Evolutionary conservation across 2,113 vertebrate species (phyloP), one percentile per base, ranked within the genome.

Genomic region (Eidolon helvum): DNA sequence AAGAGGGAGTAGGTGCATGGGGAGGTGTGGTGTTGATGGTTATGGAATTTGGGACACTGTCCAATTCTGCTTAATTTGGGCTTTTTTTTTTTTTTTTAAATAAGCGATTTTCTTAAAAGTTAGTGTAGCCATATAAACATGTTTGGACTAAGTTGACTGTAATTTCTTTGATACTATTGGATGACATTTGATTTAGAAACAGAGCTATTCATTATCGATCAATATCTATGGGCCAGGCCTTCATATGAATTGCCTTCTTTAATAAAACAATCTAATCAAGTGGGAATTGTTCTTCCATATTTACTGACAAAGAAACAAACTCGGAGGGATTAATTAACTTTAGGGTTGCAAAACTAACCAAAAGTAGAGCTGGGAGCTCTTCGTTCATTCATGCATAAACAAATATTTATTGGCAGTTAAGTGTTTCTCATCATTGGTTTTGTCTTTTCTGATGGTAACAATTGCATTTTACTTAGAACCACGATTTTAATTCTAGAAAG

Each of bases 381-480:
- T 68, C 12, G 30, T 77, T 87, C 45, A 72, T 69, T 84, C n/a
- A 50, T 61, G 38, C 22, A 43, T 55, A 57, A 40, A 45, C 38
- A 74, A 66, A 63, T 94, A 85, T 50, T 82, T 97, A 21, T 57
- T 88, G 61, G 45, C 61, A 75, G 50, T 4, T 65, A 77, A 65
- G 15, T 90, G 57, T 33, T 95, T 97, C 84, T 74, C 43, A 74
- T 78, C 18, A 63, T 26, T 93, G 50, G 4, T 55, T 91, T 95
- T 80, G 35, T 45, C 57, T 90, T 38, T 84, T 88, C 79, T 5
- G 1, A 59, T 96, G 65, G 12, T 48, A 45, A 94, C 4, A 55
- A 30, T 45, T 93, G 10, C 12, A 50, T 83, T 97, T 88, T 24
- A 28, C 21, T 85, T 71, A 66, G 22, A 96, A 38, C 19, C 3